These are phyloP conservation scores for Drosophila elegans DNA, from an alignment of 1,140 invertebrate species.

Conservation along the genomic window DNA sequence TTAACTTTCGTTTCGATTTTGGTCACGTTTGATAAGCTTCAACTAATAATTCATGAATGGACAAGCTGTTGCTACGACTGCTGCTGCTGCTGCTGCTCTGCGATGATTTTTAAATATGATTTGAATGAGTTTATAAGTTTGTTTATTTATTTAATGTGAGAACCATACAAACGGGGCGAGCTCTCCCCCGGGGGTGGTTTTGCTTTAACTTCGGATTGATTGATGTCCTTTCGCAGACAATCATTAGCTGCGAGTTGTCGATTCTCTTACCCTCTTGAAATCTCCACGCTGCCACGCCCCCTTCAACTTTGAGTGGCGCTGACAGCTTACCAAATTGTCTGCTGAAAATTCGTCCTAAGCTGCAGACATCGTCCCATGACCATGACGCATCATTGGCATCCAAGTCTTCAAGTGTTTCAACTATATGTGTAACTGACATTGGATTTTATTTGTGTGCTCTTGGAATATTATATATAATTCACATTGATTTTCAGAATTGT, in stretches of 20 bases:
- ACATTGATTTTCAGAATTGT: rapidly evolving
- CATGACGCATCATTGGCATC: conserved; percentile 69
- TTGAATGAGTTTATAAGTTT: conserved; percentile 81
- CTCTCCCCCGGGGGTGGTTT: conserved; percentile 41
- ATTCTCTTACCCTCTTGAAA: conserved; percentile 22
- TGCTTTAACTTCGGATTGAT: conserved; percentile 54
- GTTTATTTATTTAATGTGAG: conserved; percentile 73
- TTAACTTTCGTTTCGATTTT: conserved; percentile 70
- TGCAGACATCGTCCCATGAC: conserved; percentile 26
- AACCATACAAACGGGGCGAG: not conserved
- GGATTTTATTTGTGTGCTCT: conserved; percentile 3
- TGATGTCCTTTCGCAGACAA: conserved; percentile 76
- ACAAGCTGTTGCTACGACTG: conserved; percentile 67
- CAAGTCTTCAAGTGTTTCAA: conserved; percentile 3
- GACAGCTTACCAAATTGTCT: conserved; percentile 81
- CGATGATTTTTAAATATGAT: conserved; percentile 81
- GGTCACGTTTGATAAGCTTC: conserved; percentile 80
- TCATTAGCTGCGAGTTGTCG: conserved; percentile 67
- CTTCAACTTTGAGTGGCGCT: conserved; percentile 59
- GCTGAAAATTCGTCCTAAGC: conserved; percentile 44
- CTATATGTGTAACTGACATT: conserved; percentile 1
- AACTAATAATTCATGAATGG: conserved; percentile 80
- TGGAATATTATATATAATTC: too few species aligned
- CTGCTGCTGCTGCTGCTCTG: conserved; percentile 56
- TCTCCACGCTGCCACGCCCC: conserved; percentile 47